Evolutionary conservation across 1,140 invertebrate genomes (phyloP).

Genomic region (Homalodisca vitripennis): DNA sequence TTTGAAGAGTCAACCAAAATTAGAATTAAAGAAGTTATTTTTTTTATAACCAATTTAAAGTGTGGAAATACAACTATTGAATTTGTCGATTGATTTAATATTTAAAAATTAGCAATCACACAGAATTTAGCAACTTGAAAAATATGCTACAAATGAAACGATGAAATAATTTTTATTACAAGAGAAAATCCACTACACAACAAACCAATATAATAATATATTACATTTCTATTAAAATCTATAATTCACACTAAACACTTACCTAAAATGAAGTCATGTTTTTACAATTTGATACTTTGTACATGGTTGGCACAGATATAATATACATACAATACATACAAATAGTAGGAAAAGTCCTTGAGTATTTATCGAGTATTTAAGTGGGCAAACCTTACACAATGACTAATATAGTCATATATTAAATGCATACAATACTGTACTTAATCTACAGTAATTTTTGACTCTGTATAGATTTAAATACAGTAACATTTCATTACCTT

Average conservation of each 20-base stretch:
- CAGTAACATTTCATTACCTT: too few species aligned
- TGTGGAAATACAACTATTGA: too few species aligned
- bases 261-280: not conserved
- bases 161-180: constrained; percentile 13
- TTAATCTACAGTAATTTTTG: too few species aligned
- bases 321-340: constrained; percentile 19
- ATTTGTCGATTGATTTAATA: too few species aligned
- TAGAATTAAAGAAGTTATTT: too few species aligned
- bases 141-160: too few species aligned
- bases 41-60: too few species aligned
- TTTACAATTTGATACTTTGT: constrained; percentile 13
- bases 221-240: constrained; percentile 20
- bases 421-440: not conserved
- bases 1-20: too few species aligned
- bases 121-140: too few species aligned
- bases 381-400: not conserved
- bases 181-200: constrained; percentile 17
- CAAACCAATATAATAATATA: constrained; percentile 1
- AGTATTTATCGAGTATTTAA: constrained; percentile 15
- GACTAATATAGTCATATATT: constrained; percentile 14
- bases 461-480: too few species aligned
- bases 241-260: constrained; percentile 20
- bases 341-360: constrained; percentile 11
- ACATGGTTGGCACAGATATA: constrained; percentile 20
- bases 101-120: too few species aligned